These are phyloP conservation scores for Leuciscus idus DNA, from an alignment of 2,113 vertebrate species.

Conservation along the genomic window DNA sequence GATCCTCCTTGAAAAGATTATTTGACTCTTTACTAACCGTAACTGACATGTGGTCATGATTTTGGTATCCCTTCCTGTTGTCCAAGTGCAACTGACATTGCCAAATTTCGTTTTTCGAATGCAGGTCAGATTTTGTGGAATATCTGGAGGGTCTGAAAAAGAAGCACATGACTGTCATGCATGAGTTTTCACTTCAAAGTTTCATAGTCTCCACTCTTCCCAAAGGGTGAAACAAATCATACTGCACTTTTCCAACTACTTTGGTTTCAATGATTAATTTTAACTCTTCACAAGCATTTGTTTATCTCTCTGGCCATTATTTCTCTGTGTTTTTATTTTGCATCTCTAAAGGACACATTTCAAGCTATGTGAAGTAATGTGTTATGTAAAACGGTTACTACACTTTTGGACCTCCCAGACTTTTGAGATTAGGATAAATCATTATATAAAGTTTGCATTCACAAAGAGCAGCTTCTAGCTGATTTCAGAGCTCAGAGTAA, in stretches of 20 bases:
- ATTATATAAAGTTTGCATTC: neutral
- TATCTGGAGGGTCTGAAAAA: slow-evolving; percentile 69
- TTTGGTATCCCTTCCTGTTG: slow-evolving; percentile 66
- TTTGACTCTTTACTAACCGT: slow-evolving; percentile 61
- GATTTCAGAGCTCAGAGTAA: neutral
- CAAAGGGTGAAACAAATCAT: neutral
- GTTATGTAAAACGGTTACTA: neutral
- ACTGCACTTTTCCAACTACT: neutral
- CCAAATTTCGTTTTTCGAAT: slow-evolving; percentile 53
- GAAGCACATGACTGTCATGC: neutral
- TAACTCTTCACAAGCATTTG: neutral
- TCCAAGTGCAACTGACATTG: slow-evolving; percentile 69
- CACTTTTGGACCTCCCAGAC: neutral
- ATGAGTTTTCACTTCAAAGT: neutral
- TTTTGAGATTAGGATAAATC: neutral
- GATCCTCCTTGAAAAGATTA: neutral
- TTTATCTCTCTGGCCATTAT: neutral
- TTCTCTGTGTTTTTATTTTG: neutral
- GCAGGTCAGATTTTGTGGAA: slow-evolving; percentile 68
- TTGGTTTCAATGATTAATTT: neutral
- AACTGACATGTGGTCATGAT: slow-evolving; percentile 50
- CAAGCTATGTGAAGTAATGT: neutral
- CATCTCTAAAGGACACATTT: neutral
- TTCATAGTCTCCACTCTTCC: neutral
- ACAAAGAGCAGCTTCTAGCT: neutral